phyloP scores from a whole-genome alignment of 2,888 invertebrate species.

The Hymenopus coronatus region DNA sequence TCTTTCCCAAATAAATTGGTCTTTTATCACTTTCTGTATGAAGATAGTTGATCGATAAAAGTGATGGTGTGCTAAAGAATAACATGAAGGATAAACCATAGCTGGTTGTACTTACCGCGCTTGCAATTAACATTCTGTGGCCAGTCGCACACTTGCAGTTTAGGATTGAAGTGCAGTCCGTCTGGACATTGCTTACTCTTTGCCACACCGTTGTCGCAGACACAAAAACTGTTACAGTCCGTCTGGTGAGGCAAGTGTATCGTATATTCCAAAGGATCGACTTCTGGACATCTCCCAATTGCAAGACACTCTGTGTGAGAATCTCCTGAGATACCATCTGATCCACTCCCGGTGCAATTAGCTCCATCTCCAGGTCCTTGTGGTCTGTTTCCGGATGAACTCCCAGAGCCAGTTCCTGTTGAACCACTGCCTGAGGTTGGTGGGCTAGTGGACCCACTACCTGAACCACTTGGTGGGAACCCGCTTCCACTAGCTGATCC shows the following conservation, averaged over 20 bases:
- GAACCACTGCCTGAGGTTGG: too few relatives aligned
- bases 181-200: background rate
- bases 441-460: too few relatives aligned
- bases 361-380: background rate
- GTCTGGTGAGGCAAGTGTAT: conserved; percentile 1
- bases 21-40: too few relatives aligned
- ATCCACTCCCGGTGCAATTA: too few relatives aligned
- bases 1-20: too few relatives aligned
- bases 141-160: conserved; percentile 23
- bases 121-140: conserved; percentile 13
- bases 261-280: conserved; percentile 11
- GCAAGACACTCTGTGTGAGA: background rate
- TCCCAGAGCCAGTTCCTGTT: background rate
- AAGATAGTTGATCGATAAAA: too few relatives aligned
- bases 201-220: conserved; percentile 9
- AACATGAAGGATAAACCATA: too few relatives aligned
- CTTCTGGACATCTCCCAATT: conserved; percentile 3
- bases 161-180: conserved; percentile 12
- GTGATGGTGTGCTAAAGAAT: too few relatives aligned
- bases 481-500: background rate
- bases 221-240: conserved; percentile 2
- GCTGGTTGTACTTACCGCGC: background rate
- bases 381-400: background rate
- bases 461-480: background rate
- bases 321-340: background rate